phyloP scores from a whole-genome alignment of 1,140 invertebrate genomes.

The Holotrichia oblita region DNA sequence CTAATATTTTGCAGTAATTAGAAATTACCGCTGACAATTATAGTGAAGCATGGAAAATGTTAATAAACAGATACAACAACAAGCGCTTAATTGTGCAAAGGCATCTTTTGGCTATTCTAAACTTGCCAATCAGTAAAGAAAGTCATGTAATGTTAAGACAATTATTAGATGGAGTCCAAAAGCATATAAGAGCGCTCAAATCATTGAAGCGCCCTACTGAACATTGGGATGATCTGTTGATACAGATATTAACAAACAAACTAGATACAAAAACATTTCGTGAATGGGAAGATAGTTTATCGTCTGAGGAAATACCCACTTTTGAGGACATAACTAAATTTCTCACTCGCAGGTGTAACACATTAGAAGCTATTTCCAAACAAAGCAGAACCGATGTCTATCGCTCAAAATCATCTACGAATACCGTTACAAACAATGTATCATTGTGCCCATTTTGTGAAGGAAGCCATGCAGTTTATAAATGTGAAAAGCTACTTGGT shows the following conservation, averaged over 20 bases:
- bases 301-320: not conserved
- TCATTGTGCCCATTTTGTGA: constrained; percentile 42
- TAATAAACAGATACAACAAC: constrained; percentile 57
- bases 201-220: constrained; percentile 10
- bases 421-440: constrained; percentile 13
- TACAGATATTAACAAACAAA: constrained; percentile 30
- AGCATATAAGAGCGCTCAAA: constrained; percentile 29
- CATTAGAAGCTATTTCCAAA: constrained; percentile 37
- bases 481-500: constrained; percentile 40
- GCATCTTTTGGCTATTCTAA: constrained; percentile 56
- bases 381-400: not conserved
- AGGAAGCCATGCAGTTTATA: constrained; percentile 42
- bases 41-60: constrained; percentile 52
- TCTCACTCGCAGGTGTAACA: constrained; percentile 11
- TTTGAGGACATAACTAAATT: constrained; percentile 34
- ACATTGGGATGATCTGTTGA: constrained; percentile 27
- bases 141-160: constrained; percentile 49
- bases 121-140: constrained; percentile 49
- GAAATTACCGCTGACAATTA: constrained; percentile 57
- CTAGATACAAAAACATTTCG: not conserved
- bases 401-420: not conserved
- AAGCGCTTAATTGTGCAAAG: constrained; percentile 55
- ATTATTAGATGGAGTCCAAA: constrained; percentile 17
- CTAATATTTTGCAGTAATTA: constrained; percentile 51
- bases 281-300: constrained; percentile 25